phyloP scores from a whole-genome alignment of 2,113 vertebrate genomes.

The Equus quagga region DNA sequence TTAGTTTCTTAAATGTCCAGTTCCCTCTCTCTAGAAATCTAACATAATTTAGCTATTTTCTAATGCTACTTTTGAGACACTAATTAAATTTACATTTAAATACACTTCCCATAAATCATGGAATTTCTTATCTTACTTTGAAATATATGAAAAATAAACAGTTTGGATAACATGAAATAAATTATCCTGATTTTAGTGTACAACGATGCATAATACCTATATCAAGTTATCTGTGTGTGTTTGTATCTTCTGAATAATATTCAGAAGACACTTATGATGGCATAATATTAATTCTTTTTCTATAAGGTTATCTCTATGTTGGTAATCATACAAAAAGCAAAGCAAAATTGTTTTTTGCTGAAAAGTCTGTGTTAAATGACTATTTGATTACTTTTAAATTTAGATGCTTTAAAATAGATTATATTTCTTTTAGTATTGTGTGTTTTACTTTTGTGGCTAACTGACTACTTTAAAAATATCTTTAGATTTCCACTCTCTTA shows the following conservation, averaged over 20 bases:
- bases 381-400: not conserved
- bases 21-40: not conserved
- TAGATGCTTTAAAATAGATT: not conserved
- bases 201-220: not conserved
- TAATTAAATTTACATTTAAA: not conserved
- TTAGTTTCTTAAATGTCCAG: not conserved
- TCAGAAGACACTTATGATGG: not conserved
- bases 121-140: not conserved
- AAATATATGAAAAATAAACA: not conserved
- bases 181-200: not conserved
- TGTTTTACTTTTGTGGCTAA: not conserved
- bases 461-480: not conserved
- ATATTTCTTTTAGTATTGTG: not conserved
- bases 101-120: not conserved
- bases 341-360: not conserved
- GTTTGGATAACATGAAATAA: not conserved
- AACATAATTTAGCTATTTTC: not conserved
- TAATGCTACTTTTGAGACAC: not conserved
- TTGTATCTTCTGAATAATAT: not conserved
- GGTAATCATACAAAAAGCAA: not conserved
- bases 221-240: not conserved
- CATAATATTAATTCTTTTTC: not conserved
- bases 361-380: not conserved
- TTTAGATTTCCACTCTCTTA: not conserved
- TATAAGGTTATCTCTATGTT: not conserved